Evolutionary conservation across 2,113 vertebrate genomes (phyloP), one percentile per base, ranked within the genome.

Genomic region (Nansenia antarctica): DNA sequence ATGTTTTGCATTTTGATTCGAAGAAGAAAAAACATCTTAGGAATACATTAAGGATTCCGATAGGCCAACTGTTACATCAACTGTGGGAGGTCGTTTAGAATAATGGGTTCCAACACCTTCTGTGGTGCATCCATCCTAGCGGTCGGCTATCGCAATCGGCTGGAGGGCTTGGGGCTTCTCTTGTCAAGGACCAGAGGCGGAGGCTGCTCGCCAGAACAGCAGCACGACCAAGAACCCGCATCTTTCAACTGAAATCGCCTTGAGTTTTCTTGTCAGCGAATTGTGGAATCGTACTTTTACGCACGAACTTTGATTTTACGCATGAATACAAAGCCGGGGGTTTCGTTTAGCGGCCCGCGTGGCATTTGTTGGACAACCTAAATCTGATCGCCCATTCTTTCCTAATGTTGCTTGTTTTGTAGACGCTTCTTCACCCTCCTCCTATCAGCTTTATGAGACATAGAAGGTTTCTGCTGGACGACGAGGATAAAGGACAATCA

Each of bases 51-150:
- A 32, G 70, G 31, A 18, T 32, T 15, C 53, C 27, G 35, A 53
- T 61, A 65, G 20, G 39, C 39, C 37, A 57, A 18, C 67, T 65
- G 55, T 67, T 77, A 72, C 72, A 62, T 69, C 78, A 70, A 2
- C 52, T 26, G 85, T 83, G 87, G 85, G 87, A 87, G 87, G 82
- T 86, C 66, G 83, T 70, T 74, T 57, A 70, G 70, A 76, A 73
- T 66, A 71, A 70, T 81, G 81, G 62, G 69, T 78, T 82, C 74
- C 70, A 73, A 81, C 77, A 86, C 80, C 84, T 88, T 86, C 85
- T 57, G 84, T 65, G 87, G 82, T n/a, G n/a, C n/a, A n/a, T n/a
- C n/a, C 87, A 86, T 90, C 87, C 89, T 85, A 91, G 88, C 82
- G 87, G 91, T 75, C 66, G 87, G 84, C 84, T 66, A 74, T 77